Percentiles rank a stretch among this genome's conserved stretches.
phyloP scores from a whole-genome alignment of 2,797 vertebrate genomes.

The Myripristis murdjan region DNA sequence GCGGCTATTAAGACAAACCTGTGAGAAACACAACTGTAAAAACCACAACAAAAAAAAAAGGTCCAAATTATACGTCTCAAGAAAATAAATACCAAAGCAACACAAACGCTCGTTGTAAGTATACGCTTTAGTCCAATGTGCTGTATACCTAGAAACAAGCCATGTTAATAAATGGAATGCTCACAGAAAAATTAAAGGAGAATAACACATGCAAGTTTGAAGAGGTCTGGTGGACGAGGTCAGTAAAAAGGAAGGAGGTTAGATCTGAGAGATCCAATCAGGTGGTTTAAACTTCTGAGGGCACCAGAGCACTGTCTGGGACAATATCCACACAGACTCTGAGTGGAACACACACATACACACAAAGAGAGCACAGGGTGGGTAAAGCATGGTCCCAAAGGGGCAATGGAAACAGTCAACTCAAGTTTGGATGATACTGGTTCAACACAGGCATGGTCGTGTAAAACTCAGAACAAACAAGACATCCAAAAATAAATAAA shows the following conservation, averaged over 20 bases:
- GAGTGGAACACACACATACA: constrained; percentile 67
- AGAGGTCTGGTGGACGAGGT: constrained; percentile 86
- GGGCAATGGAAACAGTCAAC: constrained; percentile 79
- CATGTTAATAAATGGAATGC: constrained; percentile 91
- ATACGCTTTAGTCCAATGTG: constrained; percentile 92
- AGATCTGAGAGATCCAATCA: constrained; percentile 86
- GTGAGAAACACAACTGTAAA: constrained; percentile 85
- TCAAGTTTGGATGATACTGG: constrained; percentile 51
- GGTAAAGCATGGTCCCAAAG: constrained; percentile 80
- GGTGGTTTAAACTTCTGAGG: constrained; percentile 76
- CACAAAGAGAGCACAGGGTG: constrained; percentile 70
- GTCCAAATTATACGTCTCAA: constrained; percentile 77
- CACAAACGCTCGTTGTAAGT: constrained; percentile 90
- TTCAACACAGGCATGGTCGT: constrained; percentile 63
- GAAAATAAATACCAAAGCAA: constrained; percentile 86
- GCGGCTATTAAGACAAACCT: constrained; percentile 88
- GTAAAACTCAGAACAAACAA: constrained; percentile 55
- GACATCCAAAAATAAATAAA: too few relatives aligned
- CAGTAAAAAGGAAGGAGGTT: constrained; percentile 85
- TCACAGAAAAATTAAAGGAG: constrained; percentile 78
- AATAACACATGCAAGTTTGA: constrained; percentile 90
- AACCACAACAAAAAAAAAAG: constrained; percentile 69
- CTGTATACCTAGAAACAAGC: constrained; percentile 97
- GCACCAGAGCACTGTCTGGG: constrained; percentile 75
- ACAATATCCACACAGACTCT: constrained; percentile 85